These are phyloP conservation scores for Apamea sordens DNA, from an alignment of 2,888 invertebrate species.

Conservation along the genomic window DNA sequence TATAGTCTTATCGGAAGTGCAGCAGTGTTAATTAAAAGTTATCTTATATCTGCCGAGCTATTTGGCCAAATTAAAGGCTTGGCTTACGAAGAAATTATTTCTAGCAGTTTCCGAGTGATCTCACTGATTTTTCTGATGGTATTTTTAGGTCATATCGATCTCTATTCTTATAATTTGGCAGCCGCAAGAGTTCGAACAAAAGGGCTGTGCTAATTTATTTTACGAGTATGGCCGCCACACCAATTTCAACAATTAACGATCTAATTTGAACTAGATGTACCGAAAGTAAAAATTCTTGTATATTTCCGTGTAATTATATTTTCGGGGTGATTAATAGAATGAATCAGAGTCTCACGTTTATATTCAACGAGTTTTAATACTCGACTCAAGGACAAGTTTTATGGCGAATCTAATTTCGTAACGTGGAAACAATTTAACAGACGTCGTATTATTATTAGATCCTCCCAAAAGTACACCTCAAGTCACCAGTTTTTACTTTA, in stretches of 20 bases:
- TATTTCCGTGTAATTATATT: constrained; percentile 20
- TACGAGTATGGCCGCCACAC: constrained; percentile 30
- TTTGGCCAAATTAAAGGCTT: constrained; percentile 28
- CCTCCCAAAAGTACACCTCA: not conserved
- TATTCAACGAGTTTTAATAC: constrained; percentile 41
- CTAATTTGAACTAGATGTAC: constrained; percentile 38
- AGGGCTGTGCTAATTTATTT: constrained; percentile 57
- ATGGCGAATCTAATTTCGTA: constrained; percentile 44
- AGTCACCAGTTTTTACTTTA: constrained; percentile 32
- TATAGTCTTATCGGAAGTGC: constrained; percentile 25
- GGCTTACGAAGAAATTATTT: constrained; percentile 17
- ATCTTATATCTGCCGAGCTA: constrained; percentile 15
- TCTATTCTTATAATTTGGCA: constrained; percentile 51
- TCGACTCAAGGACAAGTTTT: constrained; percentile 47
- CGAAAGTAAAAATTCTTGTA: constrained; percentile 48
- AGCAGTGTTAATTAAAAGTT: constrained; percentile 16
- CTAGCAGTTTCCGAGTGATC: constrained; percentile 11
- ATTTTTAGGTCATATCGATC: constrained; percentile 50
- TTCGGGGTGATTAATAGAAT: constrained; percentile 44
- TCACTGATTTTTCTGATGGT: constrained; percentile 26
- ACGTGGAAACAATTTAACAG: constrained; percentile 32
- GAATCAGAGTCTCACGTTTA: constrained; percentile 41
- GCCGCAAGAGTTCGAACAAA: constrained; percentile 35
- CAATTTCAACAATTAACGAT: constrained; percentile 56
- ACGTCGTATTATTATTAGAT: constrained; percentile 15